Percentiles rank a stretch among this genome's conserved stretches.
Evolutionary conservation across 2,113 vertebrate genomes (phyloP).

Genomic region (Phainopepla nitens): DNA sequence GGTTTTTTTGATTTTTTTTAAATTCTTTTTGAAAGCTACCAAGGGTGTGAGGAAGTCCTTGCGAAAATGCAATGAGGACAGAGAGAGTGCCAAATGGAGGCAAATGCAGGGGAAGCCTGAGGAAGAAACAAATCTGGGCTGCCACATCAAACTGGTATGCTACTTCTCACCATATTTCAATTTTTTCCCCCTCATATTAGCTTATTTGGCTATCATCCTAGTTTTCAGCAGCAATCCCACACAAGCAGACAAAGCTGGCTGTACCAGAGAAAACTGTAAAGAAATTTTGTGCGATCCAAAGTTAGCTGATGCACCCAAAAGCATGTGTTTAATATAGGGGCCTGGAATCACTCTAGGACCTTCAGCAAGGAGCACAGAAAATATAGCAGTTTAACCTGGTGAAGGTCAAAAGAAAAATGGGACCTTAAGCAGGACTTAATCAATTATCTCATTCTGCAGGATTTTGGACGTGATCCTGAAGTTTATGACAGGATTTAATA

Average conservation of each 20-base stretch:
- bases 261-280: background rate
- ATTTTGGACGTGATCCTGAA: background rate
- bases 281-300: background rate
- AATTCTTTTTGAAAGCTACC: background rate
- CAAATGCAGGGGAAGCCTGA: background rate
- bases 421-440: background rate
- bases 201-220: background rate
- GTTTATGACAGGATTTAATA: background rate
- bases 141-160: background rate
- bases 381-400: background rate
- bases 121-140: background rate
- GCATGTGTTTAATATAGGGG: background rate
- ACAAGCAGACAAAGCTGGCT: background rate
- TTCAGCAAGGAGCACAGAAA: background rate
- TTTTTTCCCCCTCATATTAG: background rate
- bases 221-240: background rate
- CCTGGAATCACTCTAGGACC: background rate
- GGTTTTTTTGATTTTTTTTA: background rate
- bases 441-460: background rate
- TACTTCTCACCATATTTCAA: background rate
- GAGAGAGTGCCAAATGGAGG: background rate
- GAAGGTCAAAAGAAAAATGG: background rate
- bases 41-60: background rate
- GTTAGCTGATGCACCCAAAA: background rate
- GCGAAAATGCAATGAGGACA: background rate